Evolutionary conservation across 2,888 invertebrate species (phyloP).

Genomic region (Ennomos fuscantarius): DNA sequence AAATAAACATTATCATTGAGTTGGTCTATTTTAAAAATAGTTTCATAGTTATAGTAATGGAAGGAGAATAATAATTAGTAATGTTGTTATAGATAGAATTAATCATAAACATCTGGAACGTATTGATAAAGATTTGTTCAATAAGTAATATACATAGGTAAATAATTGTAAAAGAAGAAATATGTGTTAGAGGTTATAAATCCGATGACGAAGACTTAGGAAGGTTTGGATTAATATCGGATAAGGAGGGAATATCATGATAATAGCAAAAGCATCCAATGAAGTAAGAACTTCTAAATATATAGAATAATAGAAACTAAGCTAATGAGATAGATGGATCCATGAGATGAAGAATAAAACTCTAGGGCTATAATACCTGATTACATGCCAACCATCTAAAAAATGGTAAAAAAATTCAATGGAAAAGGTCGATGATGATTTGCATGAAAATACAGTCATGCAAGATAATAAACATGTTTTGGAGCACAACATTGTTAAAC

Average conservation of each 20-base stretch:
- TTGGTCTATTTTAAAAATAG: too few relatives aligned
- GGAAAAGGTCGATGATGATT: constrained; percentile 38
- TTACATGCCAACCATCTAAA: constrained; percentile 55
- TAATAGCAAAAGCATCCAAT: constrained; percentile 57
- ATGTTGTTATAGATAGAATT: too few relatives aligned
- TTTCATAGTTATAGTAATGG: too few relatives aligned
- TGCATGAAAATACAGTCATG: constrained; percentile 64
- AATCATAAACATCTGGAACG: too few relatives aligned
- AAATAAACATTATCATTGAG: too few relatives aligned
- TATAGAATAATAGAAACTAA: constrained; percentile 45
- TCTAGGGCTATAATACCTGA: constrained; percentile 56
- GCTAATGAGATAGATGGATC: constrained; percentile 47
- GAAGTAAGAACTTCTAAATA: constrained; percentile 51
- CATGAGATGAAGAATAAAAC: constrained; percentile 53
- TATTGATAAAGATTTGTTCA: too few relatives aligned
- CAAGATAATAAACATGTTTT: constrained; percentile 44
- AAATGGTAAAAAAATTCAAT: constrained; percentile 42
- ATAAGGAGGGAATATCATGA: constrained; percentile 45
- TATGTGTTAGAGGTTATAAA: constrained; percentile 11
- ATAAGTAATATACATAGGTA: too few relatives aligned
- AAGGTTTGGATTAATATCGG: constrained; percentile 40
- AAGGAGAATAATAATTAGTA: too few relatives aligned
- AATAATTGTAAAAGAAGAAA: too few relatives aligned
- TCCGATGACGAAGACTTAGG: constrained; percentile 55
- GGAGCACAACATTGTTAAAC: constrained; percentile 44